Percentiles rank a stretch among this genome's conserved stretches.
Conservation (phyloP, 2,113 vertebrate species). For the Podarcis muralis region DNA sequence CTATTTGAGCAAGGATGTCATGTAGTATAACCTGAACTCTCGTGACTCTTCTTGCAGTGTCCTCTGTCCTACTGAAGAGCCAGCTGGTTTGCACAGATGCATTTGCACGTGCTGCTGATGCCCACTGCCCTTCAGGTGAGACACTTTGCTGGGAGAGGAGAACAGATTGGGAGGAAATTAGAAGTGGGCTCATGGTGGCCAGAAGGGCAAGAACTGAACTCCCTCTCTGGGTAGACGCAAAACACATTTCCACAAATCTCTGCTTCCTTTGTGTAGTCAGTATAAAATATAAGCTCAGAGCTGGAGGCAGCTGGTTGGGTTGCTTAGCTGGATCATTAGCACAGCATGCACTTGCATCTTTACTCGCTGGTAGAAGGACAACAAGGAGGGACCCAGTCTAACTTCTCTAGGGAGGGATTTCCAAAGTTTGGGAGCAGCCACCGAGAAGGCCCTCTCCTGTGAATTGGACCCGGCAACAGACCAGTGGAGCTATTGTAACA, state of each 20-base stretch:
- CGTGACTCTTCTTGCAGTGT: neutral
- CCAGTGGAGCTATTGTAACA: no score
- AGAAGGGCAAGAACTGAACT: no score
- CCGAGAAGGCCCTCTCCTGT: no score
- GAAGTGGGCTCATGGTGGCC: neutral
- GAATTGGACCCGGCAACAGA: no score
- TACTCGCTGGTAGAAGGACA: no score
- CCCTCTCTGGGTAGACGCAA: no score
- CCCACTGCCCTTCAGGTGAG: constrained; percentile 49
- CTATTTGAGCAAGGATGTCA: neutral
- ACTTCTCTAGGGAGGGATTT: no score
- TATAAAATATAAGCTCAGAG: neutral
- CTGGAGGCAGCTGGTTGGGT: neutral
- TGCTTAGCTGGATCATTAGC: neutral
- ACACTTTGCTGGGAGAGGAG: neutral
- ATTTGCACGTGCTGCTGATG: constrained; percentile 16
- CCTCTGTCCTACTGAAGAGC: rapidly evolving
- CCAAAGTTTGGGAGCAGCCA: no score
- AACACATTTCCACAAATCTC: neutral
- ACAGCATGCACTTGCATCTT: neutral
- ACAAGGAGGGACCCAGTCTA: no score
- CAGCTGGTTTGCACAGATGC: neutral
- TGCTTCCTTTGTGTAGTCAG: rapidly evolving
- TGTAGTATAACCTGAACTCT: neutral
- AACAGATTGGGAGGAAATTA: neutral